phyloP scores from a whole-genome alignment of 2,797 vertebrate genomes.

The Phrynocephalus forsythii region DNA sequence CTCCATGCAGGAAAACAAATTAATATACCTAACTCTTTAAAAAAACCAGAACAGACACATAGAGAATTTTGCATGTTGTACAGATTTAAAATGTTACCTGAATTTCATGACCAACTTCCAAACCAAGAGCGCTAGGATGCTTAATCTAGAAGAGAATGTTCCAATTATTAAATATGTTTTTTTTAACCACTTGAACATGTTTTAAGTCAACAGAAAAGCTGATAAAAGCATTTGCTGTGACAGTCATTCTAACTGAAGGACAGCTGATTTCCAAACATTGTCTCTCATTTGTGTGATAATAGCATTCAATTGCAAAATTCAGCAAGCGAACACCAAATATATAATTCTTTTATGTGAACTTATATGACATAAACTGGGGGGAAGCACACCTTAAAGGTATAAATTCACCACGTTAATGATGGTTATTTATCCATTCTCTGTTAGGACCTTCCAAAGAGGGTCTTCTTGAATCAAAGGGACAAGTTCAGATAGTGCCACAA shows the following conservation, averaged over 20 bases:
- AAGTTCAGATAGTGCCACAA: background rate
- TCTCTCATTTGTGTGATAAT: background rate
- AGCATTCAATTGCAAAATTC: background rate
- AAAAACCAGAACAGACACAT: background rate
- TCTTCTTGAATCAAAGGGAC: background rate
- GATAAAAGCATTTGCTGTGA: background rate
- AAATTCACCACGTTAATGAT: background rate
- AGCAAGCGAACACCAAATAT: background rate
- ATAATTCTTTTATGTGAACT: background rate
- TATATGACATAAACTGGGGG: background rate
- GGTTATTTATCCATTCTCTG: background rate
- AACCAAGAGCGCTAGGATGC: slow-evolving; percentile 93
- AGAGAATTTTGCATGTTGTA: background rate
- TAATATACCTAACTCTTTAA: background rate
- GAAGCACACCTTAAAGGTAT: background rate
- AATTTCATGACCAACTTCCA: slow-evolving; percentile 96
- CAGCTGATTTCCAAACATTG: background rate
- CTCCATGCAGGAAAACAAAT: no score
- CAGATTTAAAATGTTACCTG: slow-evolving; percentile 82
- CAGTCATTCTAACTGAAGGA: background rate
- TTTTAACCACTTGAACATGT: background rate
- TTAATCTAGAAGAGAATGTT: slow-evolving; percentile 84
- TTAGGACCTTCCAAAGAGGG: background rate
- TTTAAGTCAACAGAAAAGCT: background rate
- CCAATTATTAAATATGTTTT: slow-evolving; percentile 7